Percentiles rank a stretch among this genome's conserved stretches.
These are phyloP conservation scores for Acheta domesticus DNA, from an alignment of 2,888 invertebrate genomes.

Conservation along the genomic window DNA sequence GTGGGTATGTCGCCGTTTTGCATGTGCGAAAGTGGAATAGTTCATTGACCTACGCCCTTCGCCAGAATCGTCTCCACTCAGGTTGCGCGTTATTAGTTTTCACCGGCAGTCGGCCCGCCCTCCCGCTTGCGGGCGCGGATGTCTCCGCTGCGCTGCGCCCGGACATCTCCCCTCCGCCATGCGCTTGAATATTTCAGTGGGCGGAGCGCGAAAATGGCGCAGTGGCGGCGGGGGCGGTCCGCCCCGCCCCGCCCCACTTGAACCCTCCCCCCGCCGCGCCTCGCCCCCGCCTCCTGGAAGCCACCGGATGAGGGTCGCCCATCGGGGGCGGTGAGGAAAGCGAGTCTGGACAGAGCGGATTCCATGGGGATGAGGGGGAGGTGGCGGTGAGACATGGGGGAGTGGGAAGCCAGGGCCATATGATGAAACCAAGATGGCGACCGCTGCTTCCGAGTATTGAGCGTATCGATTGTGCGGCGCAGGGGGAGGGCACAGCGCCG, in stretches of 20 bases:
- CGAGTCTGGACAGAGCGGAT: too few species aligned
- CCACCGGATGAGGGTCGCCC: too few species aligned
- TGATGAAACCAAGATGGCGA: constrained; percentile 29
- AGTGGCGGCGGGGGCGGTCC: neutral
- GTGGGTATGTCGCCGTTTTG: too few species aligned
- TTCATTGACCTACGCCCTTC: too few species aligned
- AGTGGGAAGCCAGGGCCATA: neutral
- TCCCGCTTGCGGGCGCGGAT: neutral
- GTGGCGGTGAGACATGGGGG: neutral
- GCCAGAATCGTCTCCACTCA: too few species aligned
- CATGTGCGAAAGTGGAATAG: too few species aligned
- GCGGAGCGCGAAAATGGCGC: neutral
- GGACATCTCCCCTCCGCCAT: neutral
- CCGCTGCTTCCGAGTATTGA: constrained; percentile 22
- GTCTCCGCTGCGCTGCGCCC: neutral
- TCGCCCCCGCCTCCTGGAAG: too few species aligned
- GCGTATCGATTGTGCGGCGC: constrained; percentile 33
- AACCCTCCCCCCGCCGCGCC: neutral
- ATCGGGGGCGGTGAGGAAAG: too few species aligned
- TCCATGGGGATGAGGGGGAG: neutral
- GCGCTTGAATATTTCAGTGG: neutral
- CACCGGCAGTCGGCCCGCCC: neutral
- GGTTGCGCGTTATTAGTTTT: too few species aligned
- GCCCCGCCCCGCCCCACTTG: neutral
- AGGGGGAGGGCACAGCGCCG: constrained; percentile 40